These are phyloP conservation scores for Acanthurus tractus DNA, from an alignment of 2,797 vertebrate genomes.

Conservation along the genomic window DNA sequence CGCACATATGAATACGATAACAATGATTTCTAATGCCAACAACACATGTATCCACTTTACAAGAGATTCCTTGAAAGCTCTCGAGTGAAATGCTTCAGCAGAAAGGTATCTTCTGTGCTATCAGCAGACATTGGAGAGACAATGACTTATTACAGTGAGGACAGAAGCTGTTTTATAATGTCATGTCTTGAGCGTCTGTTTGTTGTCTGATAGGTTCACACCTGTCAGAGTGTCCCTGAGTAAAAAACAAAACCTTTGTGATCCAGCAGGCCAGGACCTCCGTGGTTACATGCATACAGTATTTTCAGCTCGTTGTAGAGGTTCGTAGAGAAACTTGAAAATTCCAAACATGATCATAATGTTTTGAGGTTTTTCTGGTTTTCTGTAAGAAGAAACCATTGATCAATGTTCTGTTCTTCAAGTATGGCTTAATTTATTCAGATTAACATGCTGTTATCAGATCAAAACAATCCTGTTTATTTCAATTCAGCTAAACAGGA, in stretches of 20 bases:
- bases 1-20: background rate
- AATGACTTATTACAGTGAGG: conserved; percentile 13
- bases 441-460: background rate
- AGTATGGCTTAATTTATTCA: background rate
- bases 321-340: background rate
- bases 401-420: background rate
- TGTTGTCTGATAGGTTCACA: conserved; percentile 3
- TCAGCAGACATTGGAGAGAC: conserved; percentile 1
- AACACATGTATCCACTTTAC: background rate
- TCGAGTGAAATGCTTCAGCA: conserved; percentile 3
- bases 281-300: background rate
- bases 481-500: background rate
- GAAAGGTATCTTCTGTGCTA: background rate
- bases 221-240: conserved; percentile 38
- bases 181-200: background rate
- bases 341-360: background rate
- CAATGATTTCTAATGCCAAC: background rate
- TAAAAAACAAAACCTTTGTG: background rate
- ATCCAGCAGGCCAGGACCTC: background rate
- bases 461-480: background rate
- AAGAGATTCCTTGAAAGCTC: background rate
- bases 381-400: background rate
- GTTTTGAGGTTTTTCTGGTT: too few relatives aligned
- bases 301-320: background rate
- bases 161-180: conserved; percentile 2